Base-by-base conservation (phyloP, 2,797 vertebrate species). In the Neosalanx taihuensis region DNA sequence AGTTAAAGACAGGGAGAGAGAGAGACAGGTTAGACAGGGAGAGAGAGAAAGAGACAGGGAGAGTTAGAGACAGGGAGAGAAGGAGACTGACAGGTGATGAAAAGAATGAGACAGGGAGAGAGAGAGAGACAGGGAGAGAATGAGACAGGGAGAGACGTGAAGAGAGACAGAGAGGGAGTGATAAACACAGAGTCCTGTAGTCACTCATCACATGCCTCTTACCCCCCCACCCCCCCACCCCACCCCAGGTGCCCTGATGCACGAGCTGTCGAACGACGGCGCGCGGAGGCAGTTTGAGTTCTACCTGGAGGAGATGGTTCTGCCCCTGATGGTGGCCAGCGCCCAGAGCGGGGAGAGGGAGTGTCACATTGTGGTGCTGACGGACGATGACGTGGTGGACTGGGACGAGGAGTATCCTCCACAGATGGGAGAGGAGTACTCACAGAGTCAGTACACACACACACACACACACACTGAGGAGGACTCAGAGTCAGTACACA, bases 401-500 rank as follows among this genome's bases (percentile, higher is more conserved):
- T 99, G 97, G 96, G 98, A 99, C 46, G 96, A 99, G 76, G 98
- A 99, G 78, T 99, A 98, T 70, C 97, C 97, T 0, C 98, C 98
- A 0, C 98, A 98, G 88, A 99, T 99, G 98, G 98, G 97, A 81
- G 97, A 99, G 83, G 97, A 99, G 60, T 98, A 99, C 87, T 98
- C 97, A 0, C 97, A 99, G 86, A 99, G 98, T 99, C 87, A 90
- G 92, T 86, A 6, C 33, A 6, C 33, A 6, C 33, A 10, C 37
- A 41, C 37, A 2, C 37, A 12, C 37, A 41, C 37, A 41, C 37
- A 41, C 37, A 41, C 37, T 26, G 23, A 26, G 23, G 23, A 26
- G 23, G 23, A 37, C 35, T 37, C 35, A 26, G 23, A 26, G 23
- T 26, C 23, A 26, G 23, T 26, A 9, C 35, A 35, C 33, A 35